Evolutionary conservation across 1,140 invertebrate genomes (phyloP).

Genomic region (Chlorops oryzae): DNA sequence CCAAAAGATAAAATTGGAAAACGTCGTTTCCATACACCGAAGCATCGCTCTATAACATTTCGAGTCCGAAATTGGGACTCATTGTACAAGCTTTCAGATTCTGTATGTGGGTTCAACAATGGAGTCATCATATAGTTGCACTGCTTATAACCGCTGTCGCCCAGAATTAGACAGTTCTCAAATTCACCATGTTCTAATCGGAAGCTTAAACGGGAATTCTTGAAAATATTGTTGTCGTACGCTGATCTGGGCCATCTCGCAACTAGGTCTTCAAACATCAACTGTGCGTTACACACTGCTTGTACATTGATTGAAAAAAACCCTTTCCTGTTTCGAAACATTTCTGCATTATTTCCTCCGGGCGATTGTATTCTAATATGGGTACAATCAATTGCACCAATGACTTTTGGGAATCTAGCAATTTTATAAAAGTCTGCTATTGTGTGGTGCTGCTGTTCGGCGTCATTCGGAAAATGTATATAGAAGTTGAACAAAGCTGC

Average conservation of each 20-base stretch:
- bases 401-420: not conserved
- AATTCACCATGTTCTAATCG: not conserved
- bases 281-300: not conserved
- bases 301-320: no score
- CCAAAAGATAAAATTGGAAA: no score
- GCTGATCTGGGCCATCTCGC: no score
- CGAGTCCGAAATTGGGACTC: constrained; percentile 37
- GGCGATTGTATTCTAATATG: no score
- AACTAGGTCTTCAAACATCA: not conserved
- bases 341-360: no score
- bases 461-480: not conserved
- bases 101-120: not conserved
- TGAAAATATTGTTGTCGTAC: not conserved
- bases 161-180: not conserved
- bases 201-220: not conserved
- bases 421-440: not conserved
- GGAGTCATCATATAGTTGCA: no score
- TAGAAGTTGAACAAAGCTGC: not conserved
- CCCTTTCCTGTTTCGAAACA: no score
- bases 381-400: no score
- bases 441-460: not conserved
- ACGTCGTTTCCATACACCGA: constrained; percentile 40
- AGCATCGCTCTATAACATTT: constrained; percentile 38
- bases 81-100: constrained; percentile 25
- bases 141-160: not conserved